A percentile compares a stretch with the other conserved stretches of the same genome.
phyloP scores from a whole-genome alignment of 2,888 invertebrate genomes.

The Acronicta aceris region DNA sequence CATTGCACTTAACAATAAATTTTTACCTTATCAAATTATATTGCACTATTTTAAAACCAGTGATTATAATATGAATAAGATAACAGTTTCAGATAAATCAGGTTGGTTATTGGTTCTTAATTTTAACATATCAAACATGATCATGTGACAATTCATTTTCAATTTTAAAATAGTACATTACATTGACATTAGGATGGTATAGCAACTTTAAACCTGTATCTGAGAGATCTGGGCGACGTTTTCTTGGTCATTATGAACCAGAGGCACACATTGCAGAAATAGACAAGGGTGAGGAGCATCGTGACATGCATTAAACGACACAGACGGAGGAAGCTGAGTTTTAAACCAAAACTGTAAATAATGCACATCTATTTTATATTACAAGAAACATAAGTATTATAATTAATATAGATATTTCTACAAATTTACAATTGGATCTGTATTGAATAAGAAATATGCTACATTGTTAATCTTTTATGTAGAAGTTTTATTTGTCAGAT shows the following conservation, averaged over 20 bases:
- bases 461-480: neutral
- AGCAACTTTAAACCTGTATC: conserved; percentile 74
- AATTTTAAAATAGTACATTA: conserved; percentile 27
- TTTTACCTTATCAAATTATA: conserved; percentile 23
- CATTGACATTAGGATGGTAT: conserved; percentile 60
- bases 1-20: conserved; percentile 39
- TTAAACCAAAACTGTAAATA: conserved; percentile 78
- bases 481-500: neutral
- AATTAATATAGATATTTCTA: neutral
- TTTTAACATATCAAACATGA: conserved; percentile 3
- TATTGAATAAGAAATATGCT: conserved; percentile 6
- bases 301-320: conserved; percentile 81
- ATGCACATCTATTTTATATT: conserved; percentile 18
- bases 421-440: neutral
- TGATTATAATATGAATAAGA: neutral
- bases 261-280: conserved; percentile 82
- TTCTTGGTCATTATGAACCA: conserved; percentile 84
- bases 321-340: conserved; percentile 79
- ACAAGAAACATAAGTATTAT: neutral
- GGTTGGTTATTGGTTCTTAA: neutral
- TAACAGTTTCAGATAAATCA: neutral
- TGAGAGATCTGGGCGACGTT: conserved; percentile 71
- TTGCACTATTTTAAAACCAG: conserved; percentile 29
- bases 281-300: conserved; percentile 81
- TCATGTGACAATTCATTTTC: conserved; percentile 2